phyloP scores from a whole-genome alignment of 2,113 vertebrate genomes.

The Xenopus borealis region DNA sequence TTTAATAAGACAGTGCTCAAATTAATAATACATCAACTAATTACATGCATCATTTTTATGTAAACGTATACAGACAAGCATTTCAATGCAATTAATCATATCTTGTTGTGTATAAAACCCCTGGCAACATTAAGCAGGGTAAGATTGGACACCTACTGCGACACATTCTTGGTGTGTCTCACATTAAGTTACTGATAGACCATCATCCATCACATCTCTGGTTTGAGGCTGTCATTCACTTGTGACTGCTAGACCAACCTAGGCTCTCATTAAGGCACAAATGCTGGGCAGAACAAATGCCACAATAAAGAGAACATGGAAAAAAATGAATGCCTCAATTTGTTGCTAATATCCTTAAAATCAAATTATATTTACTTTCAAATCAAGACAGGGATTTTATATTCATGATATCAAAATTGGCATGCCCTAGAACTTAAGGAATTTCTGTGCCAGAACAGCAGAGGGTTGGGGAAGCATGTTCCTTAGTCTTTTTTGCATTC shows the following conservation, averaged over 20 bases:
- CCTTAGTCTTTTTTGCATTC: conserved; percentile 30
- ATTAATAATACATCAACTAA: conserved; percentile 46
- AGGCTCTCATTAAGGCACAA: conserved; percentile 56
- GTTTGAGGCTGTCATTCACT: conserved; percentile 62
- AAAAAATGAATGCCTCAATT: conserved; percentile 21
- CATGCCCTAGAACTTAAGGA: conserved; percentile 34
- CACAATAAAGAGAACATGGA: conserved; percentile 36
- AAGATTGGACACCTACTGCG: conserved; percentile 56
- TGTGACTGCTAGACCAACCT: conserved; percentile 53
- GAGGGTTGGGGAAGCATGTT: conserved; percentile 34
- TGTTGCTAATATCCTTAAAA: conserved; percentile 42
- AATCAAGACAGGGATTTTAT: conserved; percentile 35
- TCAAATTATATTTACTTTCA: conserved; percentile 35
- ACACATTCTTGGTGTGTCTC: conserved; percentile 55
- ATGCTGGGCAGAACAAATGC: conserved; percentile 55
- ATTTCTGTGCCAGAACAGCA: conserved; percentile 30
- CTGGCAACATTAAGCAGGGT: conserved; percentile 49
- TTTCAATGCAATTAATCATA: conserved; percentile 59
- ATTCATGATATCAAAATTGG: conserved; percentile 27
- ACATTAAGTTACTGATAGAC: conserved; percentile 50
- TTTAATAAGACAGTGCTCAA: conserved; percentile 36
- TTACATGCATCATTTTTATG: conserved; percentile 51
- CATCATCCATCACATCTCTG: conserved; percentile 53
- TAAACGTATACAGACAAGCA: conserved; percentile 53
- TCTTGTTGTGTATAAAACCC: conserved; percentile 57